These are phyloP conservation scores for Ladona fulva DNA, from an alignment of 1,140 invertebrate genomes.

Conservation along the genomic window DNA sequence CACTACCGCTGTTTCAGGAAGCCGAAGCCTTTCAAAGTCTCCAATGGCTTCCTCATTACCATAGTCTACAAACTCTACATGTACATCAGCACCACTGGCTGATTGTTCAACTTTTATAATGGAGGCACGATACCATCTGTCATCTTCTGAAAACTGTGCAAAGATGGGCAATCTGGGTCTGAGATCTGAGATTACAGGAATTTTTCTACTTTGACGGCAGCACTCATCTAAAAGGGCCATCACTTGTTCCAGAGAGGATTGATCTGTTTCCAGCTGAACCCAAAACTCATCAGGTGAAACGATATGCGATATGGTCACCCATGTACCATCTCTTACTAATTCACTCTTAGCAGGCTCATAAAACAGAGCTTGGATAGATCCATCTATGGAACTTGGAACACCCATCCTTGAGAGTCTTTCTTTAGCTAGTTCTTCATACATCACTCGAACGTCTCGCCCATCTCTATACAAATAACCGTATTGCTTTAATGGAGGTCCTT, in stretches of 20 bases:
- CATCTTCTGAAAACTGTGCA: conserved; percentile 53
- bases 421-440: background rate
- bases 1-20: conserved; percentile 32
- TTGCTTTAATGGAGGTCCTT: conserved; percentile 52
- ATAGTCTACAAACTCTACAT: conserved; percentile 49
- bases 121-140: conserved; percentile 54
- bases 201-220: background rate
- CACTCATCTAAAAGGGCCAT: conserved; percentile 20
- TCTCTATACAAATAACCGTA: conserved; percentile 55
- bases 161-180: conserved; percentile 23
- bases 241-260: conserved; percentile 45
- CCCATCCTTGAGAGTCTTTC: background rate
- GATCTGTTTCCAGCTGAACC: conserved; percentile 47
- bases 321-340: background rate
- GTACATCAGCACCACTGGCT: conserved; percentile 40
- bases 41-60: conserved; percentile 39
- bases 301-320: conserved; percentile 43
- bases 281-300: conserved; percentile 52
- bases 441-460: conserved; percentile 39
- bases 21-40: conserved; percentile 31
- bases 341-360: conserved; percentile 1
- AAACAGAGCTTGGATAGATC: background rate
- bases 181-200: background rate
- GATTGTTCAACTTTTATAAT: conserved; percentile 48
- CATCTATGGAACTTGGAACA: background rate